A percentile compares a stretch with the other conserved stretches of the same genome.
Evolutionary conservation across 2,113 vertebrate species (phyloP).

Genomic region (rat (Rattus norvegicus)): GRCr8 NC_086019.1:151871501-151872000

Average conservation of each 20-base stretch:
- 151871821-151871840: neutral
- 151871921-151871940: neutral
- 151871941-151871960: neutral
- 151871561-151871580: neutral
- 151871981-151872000: neutral
- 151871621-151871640: neutral
- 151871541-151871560: neutral
- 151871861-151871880: neutral
- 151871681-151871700: neutral
- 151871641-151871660: neutral
- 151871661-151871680: neutral
- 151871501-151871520: neutral
- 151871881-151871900: neutral
- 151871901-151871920: neutral
- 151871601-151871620: neutral
- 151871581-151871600: neutral
- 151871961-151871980: conserved; percentile 9
- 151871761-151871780: neutral
- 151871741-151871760: neutral
- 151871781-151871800: neutral
- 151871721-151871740: neutral
- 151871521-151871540: neutral
- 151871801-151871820: neutral
- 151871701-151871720: neutral
- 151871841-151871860: neutral